phyloP scores from a whole-genome alignment of 92 coral and sea anemone species.

The Blastomussa wellsi region DNA sequence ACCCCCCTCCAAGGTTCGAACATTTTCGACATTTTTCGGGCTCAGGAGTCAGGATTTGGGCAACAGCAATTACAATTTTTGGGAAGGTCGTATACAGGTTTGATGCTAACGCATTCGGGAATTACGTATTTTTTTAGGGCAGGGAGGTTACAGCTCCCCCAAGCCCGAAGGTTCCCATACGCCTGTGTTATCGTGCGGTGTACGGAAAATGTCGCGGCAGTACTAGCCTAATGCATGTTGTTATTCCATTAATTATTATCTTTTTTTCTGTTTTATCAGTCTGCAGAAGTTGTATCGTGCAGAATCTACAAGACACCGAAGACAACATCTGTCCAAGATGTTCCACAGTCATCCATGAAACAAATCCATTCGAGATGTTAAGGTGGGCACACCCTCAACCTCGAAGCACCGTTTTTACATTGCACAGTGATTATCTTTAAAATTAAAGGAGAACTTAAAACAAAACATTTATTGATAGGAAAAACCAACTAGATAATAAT shows the following conservation, averaged over 20 bases:
- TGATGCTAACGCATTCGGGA: too few species aligned
- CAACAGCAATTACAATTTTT: too few species aligned
- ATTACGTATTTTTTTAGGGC: too few species aligned
- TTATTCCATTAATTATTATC: neutral
- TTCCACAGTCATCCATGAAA: constrained; percentile 79
- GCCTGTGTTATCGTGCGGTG: too few species aligned
- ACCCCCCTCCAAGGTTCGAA: too few species aligned
- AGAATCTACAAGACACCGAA: constrained; percentile 68
- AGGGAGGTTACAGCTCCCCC: too few species aligned
- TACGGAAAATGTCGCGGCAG: neutral
- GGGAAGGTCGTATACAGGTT: too few species aligned
- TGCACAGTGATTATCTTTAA: neutral
- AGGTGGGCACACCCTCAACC: too few species aligned
- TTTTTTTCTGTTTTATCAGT: constrained; percentile 43
- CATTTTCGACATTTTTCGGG: too few species aligned
- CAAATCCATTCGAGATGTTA: constrained; percentile 78
- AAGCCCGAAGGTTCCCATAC: too few species aligned
- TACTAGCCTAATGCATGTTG: neutral
- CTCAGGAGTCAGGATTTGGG: too few species aligned
- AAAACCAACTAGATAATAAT: neutral
- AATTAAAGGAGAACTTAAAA: neutral
- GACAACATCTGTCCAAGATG: constrained; percentile 79
- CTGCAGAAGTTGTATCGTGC: constrained; percentile 80
- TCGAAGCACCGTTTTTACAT: neutral
- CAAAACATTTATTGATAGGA: neutral